A percentile compares a stretch with the other conserved stretches of the same genome.
These are phyloP conservation scores for Callinectes sapidus DNA, from an alignment of 2,888 invertebrate species.

Conservation along the genomic window DNA sequence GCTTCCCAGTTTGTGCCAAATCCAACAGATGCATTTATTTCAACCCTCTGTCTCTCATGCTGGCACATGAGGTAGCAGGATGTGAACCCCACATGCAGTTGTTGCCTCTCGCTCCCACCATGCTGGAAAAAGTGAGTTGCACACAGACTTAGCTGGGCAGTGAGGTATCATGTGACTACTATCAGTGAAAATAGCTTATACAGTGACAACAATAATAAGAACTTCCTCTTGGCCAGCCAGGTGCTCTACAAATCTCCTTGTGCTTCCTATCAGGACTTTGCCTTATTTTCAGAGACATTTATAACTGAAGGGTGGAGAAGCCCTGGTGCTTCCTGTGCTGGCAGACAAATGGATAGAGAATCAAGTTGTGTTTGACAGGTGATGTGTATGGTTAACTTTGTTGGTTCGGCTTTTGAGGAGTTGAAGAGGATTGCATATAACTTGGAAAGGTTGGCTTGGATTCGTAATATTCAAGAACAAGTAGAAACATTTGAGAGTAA, in stretches of 20 bases:
- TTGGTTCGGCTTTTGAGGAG: neutral
- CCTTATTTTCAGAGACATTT: conserved; percentile 44
- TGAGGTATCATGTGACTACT: neutral
- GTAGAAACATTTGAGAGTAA: neutral
- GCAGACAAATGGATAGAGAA: neutral
- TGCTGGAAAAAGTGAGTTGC: neutral
- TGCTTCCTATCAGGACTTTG: conserved; percentile 40
- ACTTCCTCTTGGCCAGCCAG: conserved; percentile 6
- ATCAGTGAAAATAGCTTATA: neutral
- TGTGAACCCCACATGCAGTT: neutral
- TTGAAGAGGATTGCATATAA: neutral
- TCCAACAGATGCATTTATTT: conserved; percentile 15
- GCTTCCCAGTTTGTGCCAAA: conserved; percentile 18
- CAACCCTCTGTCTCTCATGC: neutral
- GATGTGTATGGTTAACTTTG: neutral
- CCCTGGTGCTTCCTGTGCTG: neutral
- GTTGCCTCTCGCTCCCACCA: neutral
- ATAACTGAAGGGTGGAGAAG: neutral
- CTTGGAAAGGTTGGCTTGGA: neutral
- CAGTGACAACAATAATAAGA: neutral
- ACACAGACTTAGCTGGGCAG: neutral
- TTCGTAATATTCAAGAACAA: neutral
- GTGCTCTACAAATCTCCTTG: conserved; percentile 15
- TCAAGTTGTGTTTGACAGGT: neutral
- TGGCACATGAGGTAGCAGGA: conserved; percentile 24